Conservation (phyloP, 2,888 invertebrate species). For the Spilosoma lubricipeda region DNA sequence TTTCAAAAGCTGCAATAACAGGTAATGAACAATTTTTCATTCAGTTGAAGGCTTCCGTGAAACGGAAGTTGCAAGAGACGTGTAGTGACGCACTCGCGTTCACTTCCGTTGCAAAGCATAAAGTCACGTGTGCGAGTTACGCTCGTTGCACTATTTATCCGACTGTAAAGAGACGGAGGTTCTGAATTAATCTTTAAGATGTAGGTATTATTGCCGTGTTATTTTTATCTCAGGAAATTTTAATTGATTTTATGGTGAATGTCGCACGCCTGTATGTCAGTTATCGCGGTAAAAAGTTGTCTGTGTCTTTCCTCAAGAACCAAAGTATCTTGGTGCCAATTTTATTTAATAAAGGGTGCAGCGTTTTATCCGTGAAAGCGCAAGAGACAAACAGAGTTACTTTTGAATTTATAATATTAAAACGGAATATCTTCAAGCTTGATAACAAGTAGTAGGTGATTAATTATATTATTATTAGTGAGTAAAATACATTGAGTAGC, state of each 20-base stretch:
- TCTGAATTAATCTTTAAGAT: neutral
- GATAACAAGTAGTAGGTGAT: neutral
- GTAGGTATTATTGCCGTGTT: too few relatives aligned
- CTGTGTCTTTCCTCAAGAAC: too few relatives aligned
- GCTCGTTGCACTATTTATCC: neutral
- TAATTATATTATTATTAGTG: neutral
- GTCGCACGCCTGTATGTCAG: too few relatives aligned
- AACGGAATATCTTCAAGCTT: too few relatives aligned
- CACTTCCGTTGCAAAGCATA: conserved; percentile 14
- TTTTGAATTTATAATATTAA: too few relatives aligned
- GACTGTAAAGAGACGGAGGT: neutral
- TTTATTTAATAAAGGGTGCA: too few relatives aligned
- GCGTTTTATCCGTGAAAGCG: too few relatives aligned
- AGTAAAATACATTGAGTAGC: neutral
- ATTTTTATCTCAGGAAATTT: neutral
- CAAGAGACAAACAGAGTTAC: too few relatives aligned
- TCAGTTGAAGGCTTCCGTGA: conserved; percentile 20
- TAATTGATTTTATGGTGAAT: neutral
- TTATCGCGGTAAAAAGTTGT: too few relatives aligned
- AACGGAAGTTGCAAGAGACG: conserved; percentile 18
- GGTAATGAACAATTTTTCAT: conserved; percentile 27
- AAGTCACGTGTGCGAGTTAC: conserved; percentile 5
- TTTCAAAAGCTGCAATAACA: conserved; percentile 8
- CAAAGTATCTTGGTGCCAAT: too few relatives aligned
- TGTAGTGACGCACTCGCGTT: conserved; percentile 16